A percentile compares a stretch with the other conserved stretches of the same genome.
These are phyloP conservation scores for Crossocerus cetratus DNA, from an alignment of 2,888 invertebrate species.

Conservation along the genomic window DNA sequence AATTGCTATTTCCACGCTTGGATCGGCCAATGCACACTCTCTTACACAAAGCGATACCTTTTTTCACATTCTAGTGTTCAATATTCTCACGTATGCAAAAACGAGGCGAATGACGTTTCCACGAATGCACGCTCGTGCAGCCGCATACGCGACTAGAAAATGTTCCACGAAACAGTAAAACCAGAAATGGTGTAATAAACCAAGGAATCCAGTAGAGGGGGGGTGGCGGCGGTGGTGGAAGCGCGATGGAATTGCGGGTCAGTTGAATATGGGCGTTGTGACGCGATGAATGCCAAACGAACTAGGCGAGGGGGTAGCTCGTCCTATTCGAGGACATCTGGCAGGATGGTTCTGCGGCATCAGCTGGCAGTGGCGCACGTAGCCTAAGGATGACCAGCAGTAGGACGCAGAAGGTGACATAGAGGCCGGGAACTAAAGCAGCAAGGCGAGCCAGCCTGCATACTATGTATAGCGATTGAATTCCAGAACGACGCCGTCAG, in stretches of 20 bases:
- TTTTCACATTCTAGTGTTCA: too few relatives aligned
- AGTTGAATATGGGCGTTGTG: not conserved
- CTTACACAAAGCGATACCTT: too few relatives aligned
- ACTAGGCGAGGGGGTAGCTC: constrained; percentile 17
- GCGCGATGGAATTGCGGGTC: constrained; percentile 12
- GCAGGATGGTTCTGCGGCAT: constrained; percentile 49
- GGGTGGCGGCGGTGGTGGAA: too few relatives aligned
- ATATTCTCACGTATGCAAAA: too few relatives aligned
- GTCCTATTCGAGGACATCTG: constrained; percentile 16
- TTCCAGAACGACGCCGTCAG: constrained; percentile 61
- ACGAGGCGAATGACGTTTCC: too few relatives aligned
- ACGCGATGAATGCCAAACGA: constrained; percentile 30
- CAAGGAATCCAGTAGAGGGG: not conserved
- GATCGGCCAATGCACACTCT: too few relatives aligned
- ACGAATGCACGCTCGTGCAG: too few relatives aligned
- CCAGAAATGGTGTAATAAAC: too few relatives aligned
- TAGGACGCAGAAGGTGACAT: constrained; percentile 36
- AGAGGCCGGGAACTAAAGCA: constrained; percentile 27
- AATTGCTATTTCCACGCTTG: too few relatives aligned
- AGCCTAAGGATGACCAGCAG: constrained; percentile 56
- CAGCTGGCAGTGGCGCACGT: constrained; percentile 35
- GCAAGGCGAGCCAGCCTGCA: constrained; percentile 49
- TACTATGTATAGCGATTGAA: constrained; percentile 59
- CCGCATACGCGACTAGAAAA: too few relatives aligned
- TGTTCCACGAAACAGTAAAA: too few relatives aligned